Base-by-base conservation (phyloP, 1,140 invertebrate species). In the Tetramorium simillimum region DNA sequence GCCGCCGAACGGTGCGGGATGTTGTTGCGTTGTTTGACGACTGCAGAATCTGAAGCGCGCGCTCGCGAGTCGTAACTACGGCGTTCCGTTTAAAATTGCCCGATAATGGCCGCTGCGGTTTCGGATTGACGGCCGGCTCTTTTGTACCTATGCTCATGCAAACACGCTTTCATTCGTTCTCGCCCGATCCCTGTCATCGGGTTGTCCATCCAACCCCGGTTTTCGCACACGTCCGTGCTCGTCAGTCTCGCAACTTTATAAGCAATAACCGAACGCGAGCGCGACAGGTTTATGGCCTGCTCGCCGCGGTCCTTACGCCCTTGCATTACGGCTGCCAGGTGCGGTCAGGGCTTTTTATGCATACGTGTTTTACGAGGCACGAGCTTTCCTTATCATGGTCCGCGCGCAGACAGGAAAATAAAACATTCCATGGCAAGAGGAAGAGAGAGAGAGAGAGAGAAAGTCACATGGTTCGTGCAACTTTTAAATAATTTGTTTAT, bases 181-280 rank as follows among this genome's bases (percentile, higher is more conserved):
- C 77, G 69, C 33, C n/a, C 73, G 51, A 75, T 86, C 18, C 80
- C 86, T 90, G 86, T 91, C 85, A 86, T 91, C 86, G 88, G 67
- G 65, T 65, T 88, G 80, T 90, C 67, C 72, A 88, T 77, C 60
- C 62, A 65, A 28, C 58, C 16, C 51, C n/a, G 65, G 62, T 90
- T 86, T 87, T 72, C 70, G n/a, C 75, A 33, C 24, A 58, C 24
- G 81, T 77, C 78, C 40, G 53, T 76, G 69, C 77, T 87, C 77
- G 86, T 90, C 89, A 87, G 76, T 85, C 85, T 86, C 81, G 73
- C 75, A 82, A 92, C 81, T 92, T 92, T 91, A 90, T 87, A 88
- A 91, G 91, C 92, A 89, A 91, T 92, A 92, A 92, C 90, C 84
- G 28, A 91, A 89, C 85, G 78, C 53, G 69, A 21, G 56, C 53